phyloP scores from a whole-genome alignment of 2,797 vertebrate genomes.

The Rhinogobio ventralis region DNA sequence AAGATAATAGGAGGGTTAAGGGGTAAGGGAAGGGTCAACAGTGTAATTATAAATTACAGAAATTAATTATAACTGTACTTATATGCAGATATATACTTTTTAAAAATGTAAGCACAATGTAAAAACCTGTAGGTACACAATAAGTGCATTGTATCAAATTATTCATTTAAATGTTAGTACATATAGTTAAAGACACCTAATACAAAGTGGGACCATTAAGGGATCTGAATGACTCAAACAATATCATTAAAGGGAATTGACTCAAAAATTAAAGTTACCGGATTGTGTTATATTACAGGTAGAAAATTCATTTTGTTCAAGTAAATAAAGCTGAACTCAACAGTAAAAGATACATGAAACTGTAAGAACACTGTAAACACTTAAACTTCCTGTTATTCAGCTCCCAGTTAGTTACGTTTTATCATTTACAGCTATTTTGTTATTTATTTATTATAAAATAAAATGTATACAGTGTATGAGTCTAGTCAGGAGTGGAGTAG shows the following conservation, averaged over 20 bases:
- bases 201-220: background rate
- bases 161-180: background rate
- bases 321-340: background rate
- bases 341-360: background rate
- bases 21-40: too few relatives aligned
- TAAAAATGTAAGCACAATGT: background rate
- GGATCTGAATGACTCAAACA: constrained; percentile 6
- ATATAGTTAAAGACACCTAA: background rate
- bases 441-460: too few relatives aligned
- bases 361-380: background rate
- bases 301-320: background rate
- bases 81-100: too few relatives aligned
- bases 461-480: too few relatives aligned
- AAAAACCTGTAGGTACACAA: background rate
- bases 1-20: too few relatives aligned
- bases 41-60: background rate
- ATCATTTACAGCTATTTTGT: background rate
- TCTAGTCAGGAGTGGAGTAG: background rate
- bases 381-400: background rate
- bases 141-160: background rate
- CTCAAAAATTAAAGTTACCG: background rate
- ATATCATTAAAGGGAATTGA: too few relatives aligned
- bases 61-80: background rate
- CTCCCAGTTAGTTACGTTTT: background rate
- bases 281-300: background rate